Evolutionary conservation across 2,888 invertebrate species (phyloP).

Genomic region (Ophioninae sp.): DNA sequence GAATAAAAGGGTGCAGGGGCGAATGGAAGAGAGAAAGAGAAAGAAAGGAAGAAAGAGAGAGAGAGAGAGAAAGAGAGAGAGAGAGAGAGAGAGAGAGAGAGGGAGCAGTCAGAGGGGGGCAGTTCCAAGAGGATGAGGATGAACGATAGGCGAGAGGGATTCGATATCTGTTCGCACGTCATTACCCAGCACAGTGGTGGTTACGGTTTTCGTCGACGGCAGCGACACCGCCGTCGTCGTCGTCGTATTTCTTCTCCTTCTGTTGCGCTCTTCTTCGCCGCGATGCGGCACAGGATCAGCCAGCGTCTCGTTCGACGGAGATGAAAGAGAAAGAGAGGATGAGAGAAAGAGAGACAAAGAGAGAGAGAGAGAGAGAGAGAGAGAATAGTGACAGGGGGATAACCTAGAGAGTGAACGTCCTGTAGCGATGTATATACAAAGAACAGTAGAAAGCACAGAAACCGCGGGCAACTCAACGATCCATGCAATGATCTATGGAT

Average conservation of each 20-base stretch:
- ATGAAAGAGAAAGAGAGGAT: not conserved
- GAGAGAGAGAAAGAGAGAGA: conserved; percentile 17
- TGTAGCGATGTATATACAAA: not conserved
- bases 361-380: conserved; percentile 8
- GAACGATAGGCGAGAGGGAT: conserved; percentile 72
- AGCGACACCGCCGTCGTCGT: conserved; percentile 45
- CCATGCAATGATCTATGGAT: conserved; percentile 71
- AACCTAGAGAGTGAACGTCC: not conserved
- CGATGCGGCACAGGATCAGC: conserved; percentile 67
- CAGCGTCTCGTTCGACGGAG: conserved; percentile 64
- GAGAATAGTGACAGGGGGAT: not conserved
- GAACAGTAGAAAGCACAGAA: conserved; percentile 38
- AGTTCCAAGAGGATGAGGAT: conserved; percentile 56
- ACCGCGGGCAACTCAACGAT: conserved; percentile 52
- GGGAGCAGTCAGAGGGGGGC: conserved; percentile 61
- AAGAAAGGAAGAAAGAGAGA: conserved; percentile 37
- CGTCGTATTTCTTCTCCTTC: conserved; percentile 63
- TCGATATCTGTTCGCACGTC: conserved; percentile 81
- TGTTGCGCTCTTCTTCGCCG: conserved; percentile 10
- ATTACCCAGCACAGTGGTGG: conserved; percentile 78
- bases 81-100: conserved; percentile 49
- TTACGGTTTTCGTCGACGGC: conserved; percentile 59
- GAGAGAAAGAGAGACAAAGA: conserved; percentile 25
- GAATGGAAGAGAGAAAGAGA: conserved; percentile 47
- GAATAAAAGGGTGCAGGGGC: conserved; percentile 22